These are phyloP conservation scores for Columba livia DNA, from an alignment of 2,113 vertebrate genomes.

Conservation along the genomic window DNA sequence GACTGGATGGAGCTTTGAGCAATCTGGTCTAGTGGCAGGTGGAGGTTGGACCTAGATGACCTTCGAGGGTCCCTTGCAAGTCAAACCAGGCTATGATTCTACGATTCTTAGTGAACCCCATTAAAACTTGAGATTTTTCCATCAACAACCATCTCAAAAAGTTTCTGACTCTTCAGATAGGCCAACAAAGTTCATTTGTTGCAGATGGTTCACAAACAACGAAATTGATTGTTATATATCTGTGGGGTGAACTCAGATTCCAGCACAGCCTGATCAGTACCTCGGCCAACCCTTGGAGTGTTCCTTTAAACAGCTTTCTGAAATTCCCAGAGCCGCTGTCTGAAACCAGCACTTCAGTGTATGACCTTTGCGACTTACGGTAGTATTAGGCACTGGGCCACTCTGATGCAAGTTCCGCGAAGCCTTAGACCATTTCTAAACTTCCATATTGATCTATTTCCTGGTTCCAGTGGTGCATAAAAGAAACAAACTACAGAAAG, in stretches of 20 bases:
- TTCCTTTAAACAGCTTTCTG: conserved; percentile 28
- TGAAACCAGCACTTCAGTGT: conserved; percentile 35
- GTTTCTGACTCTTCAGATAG: neutral
- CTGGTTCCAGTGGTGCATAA: conserved; percentile 49
- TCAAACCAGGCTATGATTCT: too few species aligned
- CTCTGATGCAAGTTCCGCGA: conserved; percentile 26
- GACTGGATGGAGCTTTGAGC: too few species aligned
- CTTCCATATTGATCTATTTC: conserved; percentile 52
- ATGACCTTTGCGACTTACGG: neutral
- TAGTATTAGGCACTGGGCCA: conserved; percentile 22
- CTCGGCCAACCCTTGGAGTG: neutral
- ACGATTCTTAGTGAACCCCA: neutral
- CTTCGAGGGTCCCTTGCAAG: too few species aligned
- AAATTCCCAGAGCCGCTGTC: conserved; percentile 36
- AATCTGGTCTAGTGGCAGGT: too few species aligned
- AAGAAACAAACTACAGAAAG: conserved; percentile 64
- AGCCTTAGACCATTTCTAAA: conserved; percentile 53
- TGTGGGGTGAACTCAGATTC: conserved; percentile 8
- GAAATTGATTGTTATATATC: neutral
- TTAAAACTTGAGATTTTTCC: neutral
- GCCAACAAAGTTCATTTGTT: neutral
- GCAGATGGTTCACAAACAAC: neutral
- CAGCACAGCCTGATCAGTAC: neutral
- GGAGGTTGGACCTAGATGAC: too few species aligned
- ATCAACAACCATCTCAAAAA: neutral